Base-by-base conservation (phyloP, 2,888 invertebrate species). In the Eucera pruinosa region DNA sequence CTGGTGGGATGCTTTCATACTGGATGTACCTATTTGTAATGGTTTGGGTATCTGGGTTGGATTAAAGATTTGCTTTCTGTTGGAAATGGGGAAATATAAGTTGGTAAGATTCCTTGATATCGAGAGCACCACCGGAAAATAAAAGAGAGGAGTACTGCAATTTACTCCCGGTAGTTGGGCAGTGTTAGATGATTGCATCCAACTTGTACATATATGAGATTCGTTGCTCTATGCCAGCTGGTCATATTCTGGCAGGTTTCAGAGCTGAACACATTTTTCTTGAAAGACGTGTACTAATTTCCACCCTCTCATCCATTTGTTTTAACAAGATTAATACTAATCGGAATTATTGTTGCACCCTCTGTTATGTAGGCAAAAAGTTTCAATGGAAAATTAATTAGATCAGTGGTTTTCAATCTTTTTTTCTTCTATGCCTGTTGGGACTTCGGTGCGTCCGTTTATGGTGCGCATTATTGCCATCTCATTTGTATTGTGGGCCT, bases 81-180 rank as follows among this genome's bases (percentile, higher is more conserved):
- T 99, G 78, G 99, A 99, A 94, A 99, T 99, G 98, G 95, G 99
- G 86, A 98, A 98, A 91, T 99, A 98, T 93, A 98, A 98, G 93
- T 99, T 99, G 99, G 99, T 98, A 87, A 98, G 99, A 92, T 98
- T 98, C 90, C 96, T 96, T 90, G 98, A 99, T 90, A 99, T 99
- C 87, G 97, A 98, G 86, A 96, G 98, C 25, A 98, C 99, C 4
- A 97, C 97, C 13, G 99, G 99, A 55, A 99, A 99, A 94, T 96
- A 99, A 76, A 98, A 99, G 92, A 95, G 99, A 86, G 99, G 98
- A 25, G 97, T 99, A 86, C 93, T 99, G 43, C 99, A 99, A 93
- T 99, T 99, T 91, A 99, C 99, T 0, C 99, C 99, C 20, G 98
- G 97, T 83, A 97, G 97, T 89, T 99, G 98, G 98, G 97, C 97